Evolutionary conservation across 2,797 vertebrate species (phyloP).

Genomic region (Tinamus major): DNA sequence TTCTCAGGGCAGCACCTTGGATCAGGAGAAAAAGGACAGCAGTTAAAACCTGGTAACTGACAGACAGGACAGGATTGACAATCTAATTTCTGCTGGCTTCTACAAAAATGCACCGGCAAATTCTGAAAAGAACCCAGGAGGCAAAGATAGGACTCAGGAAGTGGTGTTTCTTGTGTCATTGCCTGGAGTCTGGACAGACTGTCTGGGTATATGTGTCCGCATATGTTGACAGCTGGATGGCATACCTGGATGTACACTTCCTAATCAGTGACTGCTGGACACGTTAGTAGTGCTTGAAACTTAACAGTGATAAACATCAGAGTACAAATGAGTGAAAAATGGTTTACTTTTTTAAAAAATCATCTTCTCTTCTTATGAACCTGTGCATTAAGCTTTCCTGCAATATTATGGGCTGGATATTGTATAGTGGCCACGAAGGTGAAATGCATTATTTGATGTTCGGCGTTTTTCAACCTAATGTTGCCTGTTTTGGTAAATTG

Average conservation of each 20-base stretch:
- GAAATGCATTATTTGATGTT: not conserved
- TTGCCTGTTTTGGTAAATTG: not conserved
- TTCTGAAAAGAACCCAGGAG: not conserved
- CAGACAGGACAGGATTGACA: not conserved
- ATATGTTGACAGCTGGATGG: not conserved
- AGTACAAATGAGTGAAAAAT: not conserved
- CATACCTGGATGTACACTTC: not conserved
- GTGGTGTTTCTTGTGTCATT: not conserved
- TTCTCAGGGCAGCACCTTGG: accelerated
- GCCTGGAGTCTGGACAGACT: not conserved
- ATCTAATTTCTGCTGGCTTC: not conserved
- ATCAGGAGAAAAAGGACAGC: not conserved
- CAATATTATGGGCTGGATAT: not conserved
- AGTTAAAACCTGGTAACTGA: not conserved
- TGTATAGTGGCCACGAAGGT: not conserved
- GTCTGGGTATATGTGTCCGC: not conserved
- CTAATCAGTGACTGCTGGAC: not conserved
- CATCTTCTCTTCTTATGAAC: not conserved
- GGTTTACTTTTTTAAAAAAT: not conserved
- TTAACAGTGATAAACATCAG: not conserved
- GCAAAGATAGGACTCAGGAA: not conserved
- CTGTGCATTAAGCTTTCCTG: not conserved
- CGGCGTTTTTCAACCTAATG: not conserved
- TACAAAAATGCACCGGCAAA: not conserved
- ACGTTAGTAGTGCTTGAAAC: not conserved